A percentile compares a stretch with the other conserved stretches of the same genome.
Evolutionary conservation across 1,140 invertebrate species (phyloP).

Genomic region (Monochamus saltuarius): DNA sequence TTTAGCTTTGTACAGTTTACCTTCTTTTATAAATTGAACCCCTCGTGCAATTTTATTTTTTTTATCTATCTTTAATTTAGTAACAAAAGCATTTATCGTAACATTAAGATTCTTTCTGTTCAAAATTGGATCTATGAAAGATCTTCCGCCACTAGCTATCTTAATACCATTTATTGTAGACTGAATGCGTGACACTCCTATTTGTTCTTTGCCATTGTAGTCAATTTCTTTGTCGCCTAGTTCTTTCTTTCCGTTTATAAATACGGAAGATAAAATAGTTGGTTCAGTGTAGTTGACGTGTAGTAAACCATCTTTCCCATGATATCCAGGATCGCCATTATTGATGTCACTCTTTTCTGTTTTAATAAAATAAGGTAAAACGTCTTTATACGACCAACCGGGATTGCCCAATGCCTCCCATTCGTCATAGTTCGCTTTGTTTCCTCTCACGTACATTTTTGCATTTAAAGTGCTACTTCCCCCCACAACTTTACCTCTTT

Average conservation of each 20-base stretch:
- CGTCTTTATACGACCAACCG: slow-evolving; percentile 80
- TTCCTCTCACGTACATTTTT: slow-evolving; percentile 85
- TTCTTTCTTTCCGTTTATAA: slow-evolving; percentile 63
- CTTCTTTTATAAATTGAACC: slow-evolving; percentile 59
- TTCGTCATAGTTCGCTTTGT: slow-evolving; percentile 61
- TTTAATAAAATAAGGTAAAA: slow-evolving; percentile 80
- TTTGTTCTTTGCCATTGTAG: slow-evolving; percentile 64
- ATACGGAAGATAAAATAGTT: slow-evolving; percentile 49
- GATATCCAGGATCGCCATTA: slow-evolving; percentile 54
- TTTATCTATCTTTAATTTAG: slow-evolving; percentile 22
- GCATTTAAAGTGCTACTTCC: slow-evolving; percentile 81
- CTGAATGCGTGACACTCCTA: slow-evolving; percentile 67
- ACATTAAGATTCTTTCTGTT: slow-evolving; percentile 65
- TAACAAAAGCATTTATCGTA: slow-evolving; percentile 61
- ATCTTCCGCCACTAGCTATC: slow-evolving; percentile 57
- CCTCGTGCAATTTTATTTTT: slow-evolving; percentile 58
- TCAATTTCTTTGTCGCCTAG: slow-evolving; percentile 58
- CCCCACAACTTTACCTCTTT: slow-evolving; percentile 66
- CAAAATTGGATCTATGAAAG: slow-evolving; percentile 54
- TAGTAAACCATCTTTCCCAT: slow-evolving; percentile 59
- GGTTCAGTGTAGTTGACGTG: slow-evolving; percentile 61
- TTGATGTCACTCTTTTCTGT: slow-evolving; percentile 68
- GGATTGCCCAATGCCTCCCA: slow-evolving; percentile 73
- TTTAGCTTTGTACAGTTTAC: slow-evolving; percentile 50
- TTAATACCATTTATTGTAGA: slow-evolving; percentile 59